Base-by-base conservation (phyloP, 53 echinoderm and acorn worm species). In the Paelopatides confundens region DNA sequence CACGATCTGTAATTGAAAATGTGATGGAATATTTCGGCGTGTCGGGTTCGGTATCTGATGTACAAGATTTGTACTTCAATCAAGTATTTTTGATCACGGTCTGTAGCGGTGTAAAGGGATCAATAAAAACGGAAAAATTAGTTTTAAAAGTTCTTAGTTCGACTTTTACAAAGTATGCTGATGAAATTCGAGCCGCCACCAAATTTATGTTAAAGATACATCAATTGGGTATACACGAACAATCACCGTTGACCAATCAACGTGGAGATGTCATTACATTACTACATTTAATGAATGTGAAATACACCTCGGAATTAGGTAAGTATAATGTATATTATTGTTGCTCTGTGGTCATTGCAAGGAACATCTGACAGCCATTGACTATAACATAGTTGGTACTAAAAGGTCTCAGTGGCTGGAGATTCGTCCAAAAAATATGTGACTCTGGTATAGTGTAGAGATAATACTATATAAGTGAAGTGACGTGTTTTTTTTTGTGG, bases 131-230 rank as follows among this genome's bases (percentile, higher is more conserved):
- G 18, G 40, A 35, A 14, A 35, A 39, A 35, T 46, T 39, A 8
- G 35, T 74, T 2, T 39, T 39, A 1, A 74, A 74, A 74, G 21
- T 74, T 74, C 74, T 74, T 17, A 74, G 74, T 74, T 74, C 74
- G 47, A 74, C 74, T 39, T 74, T 21, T 36, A 74, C 74, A 15
- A 74, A 39, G 13, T 74, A 74, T 26, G 9, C 23, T 27, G 74
- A 74, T 9, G 47, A 74, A 39, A n/a, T 74, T 2, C 39, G 46
- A 26, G 39, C n/a, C 12, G 26, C 74, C 23, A 74, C 74, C 24
- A 28, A 3, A 21, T 43, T 74, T 4, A 74, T 74, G 74, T 9
- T 4, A 21, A 40, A 11, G 39, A 11, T 28, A 3, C 26, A 39
- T 21, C 33, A 39, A 46, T 27, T n/a, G 17, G 74, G 74, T 46